Percentiles rank a stretch among this genome's conserved stretches.
These are phyloP conservation scores for Percopsis transmontana DNA, from an alignment of 2,113 vertebrate species.

Conservation along the genomic window DNA sequence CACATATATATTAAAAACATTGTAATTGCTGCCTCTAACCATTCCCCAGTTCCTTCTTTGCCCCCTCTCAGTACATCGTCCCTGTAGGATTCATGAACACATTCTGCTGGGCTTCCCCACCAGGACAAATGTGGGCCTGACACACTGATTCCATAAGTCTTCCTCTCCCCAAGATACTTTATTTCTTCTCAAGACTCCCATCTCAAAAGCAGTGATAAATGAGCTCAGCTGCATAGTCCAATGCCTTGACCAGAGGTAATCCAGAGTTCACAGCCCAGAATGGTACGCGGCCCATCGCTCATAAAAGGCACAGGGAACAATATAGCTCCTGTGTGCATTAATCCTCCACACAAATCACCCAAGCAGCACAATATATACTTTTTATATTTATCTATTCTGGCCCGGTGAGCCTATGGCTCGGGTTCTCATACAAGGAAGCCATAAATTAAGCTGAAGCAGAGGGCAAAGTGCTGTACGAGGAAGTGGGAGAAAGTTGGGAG, in stretches of 20 bases:
- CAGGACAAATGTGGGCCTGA: too few species aligned
- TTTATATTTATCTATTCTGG: slow-evolving; percentile 53
- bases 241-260: slow-evolving; percentile 59
- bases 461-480: slow-evolving; percentile 37
- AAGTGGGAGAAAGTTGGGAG: slow-evolving; percentile 42
- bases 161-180: too few species aligned
- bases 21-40: too few species aligned
- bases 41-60: background rate
- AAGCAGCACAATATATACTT: slow-evolving; percentile 28
- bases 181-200: too few species aligned
- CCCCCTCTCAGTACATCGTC: background rate
- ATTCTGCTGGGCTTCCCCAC: too few species aligned
- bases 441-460: slow-evolving; percentile 57
- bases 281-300: slow-evolving; percentile 54
- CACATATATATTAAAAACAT: too few species aligned
- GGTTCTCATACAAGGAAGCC: slow-evolving; percentile 54
- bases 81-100: too few species aligned
- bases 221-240: slow-evolving; percentile 49
- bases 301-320: slow-evolving; percentile 44
- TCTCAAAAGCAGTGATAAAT: too few species aligned
- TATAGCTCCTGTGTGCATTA: slow-evolving; percentile 41
- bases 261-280: slow-evolving; percentile 65
- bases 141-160: too few species aligned
- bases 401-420: slow-evolving; percentile 30
- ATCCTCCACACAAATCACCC: slow-evolving; percentile 30